Evolutionary conservation across 2,888 invertebrate genomes (phyloP), one percentile per base, ranked within the genome.

Genomic region (Cheilosia vulpina): DNA sequence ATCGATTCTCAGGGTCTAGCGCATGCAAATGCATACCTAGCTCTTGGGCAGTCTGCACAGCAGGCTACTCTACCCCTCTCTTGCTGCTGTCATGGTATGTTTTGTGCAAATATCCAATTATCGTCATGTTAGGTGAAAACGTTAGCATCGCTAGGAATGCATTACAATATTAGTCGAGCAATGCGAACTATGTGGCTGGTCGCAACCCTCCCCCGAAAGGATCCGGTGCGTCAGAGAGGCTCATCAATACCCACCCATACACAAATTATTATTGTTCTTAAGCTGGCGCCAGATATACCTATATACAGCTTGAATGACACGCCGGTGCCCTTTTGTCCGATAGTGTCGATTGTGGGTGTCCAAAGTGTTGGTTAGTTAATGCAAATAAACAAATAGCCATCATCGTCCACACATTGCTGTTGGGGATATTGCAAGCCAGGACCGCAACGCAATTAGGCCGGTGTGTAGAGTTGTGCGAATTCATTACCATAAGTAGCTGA

Each of bases 401-500:
- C 76, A 85, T 76, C 76, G 63, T 81, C 57, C 71, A 66, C 63
- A 72, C 31, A 62, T 43, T 75, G 52, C 41, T 72, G 43, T 57
- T 27, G 62, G 15, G 7, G 7, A 13, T 9, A 50, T 50, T 34
- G 63, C 31, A 57, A 69, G 63, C 71, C 66, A 57, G 66, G 65
- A 72, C 80, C 71, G 68, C 72, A 85, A 76, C 24, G 68, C 85
- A 85, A 85, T 85, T 85, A 77, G 76, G 71, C 60, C 66, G n/a
- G 71, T 62, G 71, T 63, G 71, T 77, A 38, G 62, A 66, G 72
- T 85, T 65, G 75, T 81, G 81, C 76, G 76, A 85, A 81, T 77
- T 81, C 81, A 85, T 85, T 85, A 85, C 81, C 85, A 85, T 85
- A 85, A 85, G 81, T 76, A 85, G 85, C 80, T 81, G 85, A 76